Evolutionary conservation across 2,113 vertebrate genomes (phyloP), one percentile per base, ranked within the genome.

Genomic region (Leucopsar rothschildi): DNA sequence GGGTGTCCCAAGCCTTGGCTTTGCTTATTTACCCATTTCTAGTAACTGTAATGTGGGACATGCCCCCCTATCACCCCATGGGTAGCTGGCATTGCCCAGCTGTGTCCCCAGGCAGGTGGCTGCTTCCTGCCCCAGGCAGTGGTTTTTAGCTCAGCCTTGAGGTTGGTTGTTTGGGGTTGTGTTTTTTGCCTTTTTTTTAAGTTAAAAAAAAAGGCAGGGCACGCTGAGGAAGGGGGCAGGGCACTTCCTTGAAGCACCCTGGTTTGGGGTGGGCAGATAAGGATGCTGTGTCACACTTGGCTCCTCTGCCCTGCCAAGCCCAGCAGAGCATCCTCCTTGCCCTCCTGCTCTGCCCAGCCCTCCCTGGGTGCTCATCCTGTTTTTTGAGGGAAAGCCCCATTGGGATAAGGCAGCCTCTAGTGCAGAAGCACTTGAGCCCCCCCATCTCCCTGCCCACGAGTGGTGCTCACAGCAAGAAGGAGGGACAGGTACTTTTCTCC

Each of bases 191-290:
- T 11, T 42, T 8, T 80, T 45, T 56, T 28, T 57, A 40, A 40
- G 39, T 40, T 44, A 37, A 1, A 4, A 55, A 61, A 57, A 55
- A 92, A 68, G 57, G 68, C 27, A 4, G 37, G 14, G 6, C 68
- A 42, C 0, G 0, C 29, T 0, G 1, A 66, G 53, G 76, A 60
- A 64, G 90, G 92, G 95, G 87, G 92, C 69, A 87, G 94, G 95
- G 92, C 12, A 2, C 92, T 94, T 94, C 88, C 84, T 78, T 10
- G 6, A 77, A 86, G 45, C 22, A 0, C 40, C 60, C 70, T 82
- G 56, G 60, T 75, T 96, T 94, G 92, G 94, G 69, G 90, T 89
- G 90, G 73, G 65, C 88, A 95, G 94, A 96, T 95, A 96, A 95
- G 92, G 73, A 35, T 75, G 52, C 28, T 31, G 73, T 10, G 0